These are phyloP conservation scores for Drosophila murphyi DNA, from an alignment of 1,140 invertebrate genomes.

Conservation along the genomic window DNA sequence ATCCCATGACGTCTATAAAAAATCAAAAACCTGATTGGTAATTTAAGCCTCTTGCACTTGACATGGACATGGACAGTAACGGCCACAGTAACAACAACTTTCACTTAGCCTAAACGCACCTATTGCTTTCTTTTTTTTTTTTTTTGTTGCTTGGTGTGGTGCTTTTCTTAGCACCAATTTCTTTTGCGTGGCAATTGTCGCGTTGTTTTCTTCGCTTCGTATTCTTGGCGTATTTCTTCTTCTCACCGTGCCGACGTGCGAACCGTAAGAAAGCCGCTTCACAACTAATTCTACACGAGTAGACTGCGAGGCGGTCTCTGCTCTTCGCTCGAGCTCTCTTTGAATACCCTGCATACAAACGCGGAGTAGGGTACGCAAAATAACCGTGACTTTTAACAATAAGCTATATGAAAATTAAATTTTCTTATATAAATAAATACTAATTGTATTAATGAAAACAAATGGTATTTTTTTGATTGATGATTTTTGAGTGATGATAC, in stretches of 20 bases:
- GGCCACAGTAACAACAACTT: constrained; percentile 45
- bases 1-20: constrained; percentile 30
- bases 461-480: no score
- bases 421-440: no score
- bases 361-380: neutral
- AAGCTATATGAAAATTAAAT: no score
- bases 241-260: constrained; percentile 38
- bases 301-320: constrained; percentile 37
- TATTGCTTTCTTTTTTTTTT: constrained; percentile 51
- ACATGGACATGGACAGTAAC: constrained; percentile 19
- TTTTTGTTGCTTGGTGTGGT: constrained; percentile 33
- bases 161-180: constrained; percentile 74
- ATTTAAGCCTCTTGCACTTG: constrained; percentile 33
- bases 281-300: constrained; percentile 72
- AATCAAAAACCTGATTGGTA: constrained; percentile 29
- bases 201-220: constrained; percentile 38
- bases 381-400: no score
- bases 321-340: constrained; percentile 41
- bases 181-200: constrained; percentile 62
- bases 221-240: constrained; percentile 27
- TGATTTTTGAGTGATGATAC: no score
- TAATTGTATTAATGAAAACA: no score
- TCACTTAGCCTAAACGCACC: constrained; percentile 68
- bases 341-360: constrained; percentile 12
- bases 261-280: constrained; percentile 73